Base-by-base conservation (phyloP, 2,888 invertebrate genomes). In the Thumatha senex region DNA sequence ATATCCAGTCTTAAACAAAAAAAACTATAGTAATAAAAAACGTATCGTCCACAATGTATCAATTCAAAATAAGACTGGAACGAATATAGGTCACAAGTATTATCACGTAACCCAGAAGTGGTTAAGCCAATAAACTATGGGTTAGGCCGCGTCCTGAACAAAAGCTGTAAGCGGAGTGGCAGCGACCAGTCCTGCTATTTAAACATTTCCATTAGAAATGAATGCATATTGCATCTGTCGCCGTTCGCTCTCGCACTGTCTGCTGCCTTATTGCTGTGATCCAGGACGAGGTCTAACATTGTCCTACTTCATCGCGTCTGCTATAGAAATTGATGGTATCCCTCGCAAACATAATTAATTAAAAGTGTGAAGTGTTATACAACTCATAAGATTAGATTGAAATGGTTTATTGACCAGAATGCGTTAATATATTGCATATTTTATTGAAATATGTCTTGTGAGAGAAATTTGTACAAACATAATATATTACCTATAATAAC, bases 301-400 rank as follows among this genome's bases (percentile, higher is more conserved):
- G 18, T n/a, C 58, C 51, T 61, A 61, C 56, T 39, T 52, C 51
- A 58, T 57, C 58, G 52, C 58, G 50, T 59, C 63, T 53, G 48
- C 52, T 51, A 58, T 67, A 64, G 56, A 69, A 76, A 78, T 77
- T 77, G 75, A 78, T 78, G 64, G 66, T 67, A 61, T 75, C 64
- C 67, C 59, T 56, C 60, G 62, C 64, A 63, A 71, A 72, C 63
- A 71, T 74, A 74, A 78, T 79, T 73, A 74, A 74, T 75, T 75
- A 68, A 69, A 68, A 70, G 65, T 65, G 65, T 61, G 59, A 67
- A 56, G 61, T 58, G 52, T 55, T 58, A 61, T 54, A 67, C 63
- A 55, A 61, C 61, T 51, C 59, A 58, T 43, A 52, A 52, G 63
- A 62, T 56, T 43, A 57, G 52, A 52, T 58, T 56, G 56, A 50